These are phyloP conservation scores for Sarcophaga carnaria DNA, from an alignment of 2,888 invertebrate genomes.

Conservation along the genomic window DNA sequence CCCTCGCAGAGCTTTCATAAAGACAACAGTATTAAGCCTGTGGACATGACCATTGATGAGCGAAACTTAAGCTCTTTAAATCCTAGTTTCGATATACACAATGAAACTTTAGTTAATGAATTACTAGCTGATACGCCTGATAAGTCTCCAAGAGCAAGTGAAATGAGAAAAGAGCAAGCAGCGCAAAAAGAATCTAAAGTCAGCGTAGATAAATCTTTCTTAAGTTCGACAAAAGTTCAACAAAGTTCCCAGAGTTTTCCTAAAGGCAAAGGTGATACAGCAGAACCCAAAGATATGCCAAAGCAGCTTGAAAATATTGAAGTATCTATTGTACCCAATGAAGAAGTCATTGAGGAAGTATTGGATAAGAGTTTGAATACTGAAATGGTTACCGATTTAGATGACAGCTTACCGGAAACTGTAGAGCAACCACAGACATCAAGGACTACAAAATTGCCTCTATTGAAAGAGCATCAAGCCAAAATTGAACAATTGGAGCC, in stretches of 20 bases:
- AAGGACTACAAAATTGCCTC: neutral
- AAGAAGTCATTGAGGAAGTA: constrained; percentile 41
- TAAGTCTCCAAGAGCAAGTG: neutral
- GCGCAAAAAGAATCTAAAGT: neutral
- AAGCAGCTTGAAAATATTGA: constrained; percentile 6
- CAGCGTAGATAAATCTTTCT: neutral
- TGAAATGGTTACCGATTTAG: constrained; percentile 74
- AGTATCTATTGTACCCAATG: constrained; percentile 46
- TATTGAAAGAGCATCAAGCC: constrained; percentile 34
- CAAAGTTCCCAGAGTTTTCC: neutral
- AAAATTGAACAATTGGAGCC: constrained; percentile 51
- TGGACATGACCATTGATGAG: constrained; percentile 78
- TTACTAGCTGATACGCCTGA: constrained; percentile 69
- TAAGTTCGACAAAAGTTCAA: neutral
- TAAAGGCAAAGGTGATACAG: neutral
- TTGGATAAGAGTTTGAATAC: constrained; percentile 32
- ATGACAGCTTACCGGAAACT: constrained; percentile 65
- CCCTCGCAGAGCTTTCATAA: neutral
- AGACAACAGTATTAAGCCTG: constrained; percentile 52
- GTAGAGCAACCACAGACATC: constrained; percentile 52
- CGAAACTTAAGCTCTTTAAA: constrained; percentile 73
- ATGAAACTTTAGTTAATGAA: constrained; percentile 73
- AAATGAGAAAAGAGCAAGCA: neutral
- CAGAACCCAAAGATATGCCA: neutral
- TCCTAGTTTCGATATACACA: constrained; percentile 72